Conservation (phyloP, 2,888 invertebrate species). For the Orthosia cruda region DNA sequence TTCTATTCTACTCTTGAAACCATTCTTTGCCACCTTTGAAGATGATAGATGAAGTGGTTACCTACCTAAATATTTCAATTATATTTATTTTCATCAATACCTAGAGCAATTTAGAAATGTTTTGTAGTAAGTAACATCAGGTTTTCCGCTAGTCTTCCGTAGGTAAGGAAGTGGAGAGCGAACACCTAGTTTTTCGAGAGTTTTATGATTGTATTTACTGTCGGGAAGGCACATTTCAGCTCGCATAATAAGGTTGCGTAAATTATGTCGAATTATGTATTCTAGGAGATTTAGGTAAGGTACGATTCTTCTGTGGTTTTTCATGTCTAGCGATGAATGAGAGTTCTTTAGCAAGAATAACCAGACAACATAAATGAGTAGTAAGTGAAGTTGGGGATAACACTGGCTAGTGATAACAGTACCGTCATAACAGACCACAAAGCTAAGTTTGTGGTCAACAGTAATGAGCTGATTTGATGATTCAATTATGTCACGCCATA, state of each 20-base stretch:
- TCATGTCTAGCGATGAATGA: constrained; percentile 1
- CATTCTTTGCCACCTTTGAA: constrained; percentile 12
- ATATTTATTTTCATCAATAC: neutral
- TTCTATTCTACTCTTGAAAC: constrained; percentile 6
- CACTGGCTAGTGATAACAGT: constrained; percentile 16
- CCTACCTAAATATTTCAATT: neutral
- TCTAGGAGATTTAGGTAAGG: constrained; percentile 18
- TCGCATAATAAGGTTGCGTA: constrained; percentile 58
- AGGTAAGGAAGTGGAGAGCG: constrained; percentile 26
- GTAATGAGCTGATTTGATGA: constrained; percentile 21
- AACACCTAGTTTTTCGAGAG: constrained; percentile 31
- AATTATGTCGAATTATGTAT: constrained; percentile 54
- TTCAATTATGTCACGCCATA: constrained; percentile 24
- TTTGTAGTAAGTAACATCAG: neutral
- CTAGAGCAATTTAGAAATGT: neutral
- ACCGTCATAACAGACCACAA: constrained; percentile 28
- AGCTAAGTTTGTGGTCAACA: constrained; percentile 36
- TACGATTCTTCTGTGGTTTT: constrained; percentile 21
- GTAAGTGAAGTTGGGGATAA: constrained; percentile 33
- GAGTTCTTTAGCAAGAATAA: neutral
- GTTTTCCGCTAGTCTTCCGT: neutral
- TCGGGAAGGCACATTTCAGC: constrained; percentile 31
- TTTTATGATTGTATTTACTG: constrained; percentile 39
- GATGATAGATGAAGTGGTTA: neutral
- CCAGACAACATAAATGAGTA: constrained; percentile 5